These are phyloP conservation scores for Xiphophorus maculatus DNA, from an alignment of 2,113 vertebrate species.

Conservation along the genomic window DNA sequence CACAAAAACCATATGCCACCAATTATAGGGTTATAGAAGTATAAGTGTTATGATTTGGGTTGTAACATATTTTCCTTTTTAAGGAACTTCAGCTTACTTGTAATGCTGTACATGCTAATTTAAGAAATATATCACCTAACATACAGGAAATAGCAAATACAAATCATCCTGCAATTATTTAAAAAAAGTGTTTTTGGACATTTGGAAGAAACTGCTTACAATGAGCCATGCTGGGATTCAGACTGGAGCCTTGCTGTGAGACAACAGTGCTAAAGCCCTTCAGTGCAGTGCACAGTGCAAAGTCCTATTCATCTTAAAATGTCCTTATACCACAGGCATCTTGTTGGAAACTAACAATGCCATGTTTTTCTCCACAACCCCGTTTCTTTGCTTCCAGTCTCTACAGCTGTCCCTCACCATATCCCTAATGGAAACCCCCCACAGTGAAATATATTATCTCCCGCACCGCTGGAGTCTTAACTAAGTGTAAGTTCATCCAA, in stretches of 20 bases:
- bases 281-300: no score
- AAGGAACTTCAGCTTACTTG: no score
- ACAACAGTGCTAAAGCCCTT: no score
- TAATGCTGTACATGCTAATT: no score
- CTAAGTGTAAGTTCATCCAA: slow-evolving; percentile 59
- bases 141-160: no score
- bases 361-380: slow-evolving; percentile 6
- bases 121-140: no score
- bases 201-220: background rate
- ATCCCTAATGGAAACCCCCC: slow-evolving; percentile 36
- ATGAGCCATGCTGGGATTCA: background rate
- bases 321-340: background rate
- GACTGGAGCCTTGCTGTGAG: background rate
- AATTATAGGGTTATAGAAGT: no score
- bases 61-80: no score
- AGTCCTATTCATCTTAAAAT: background rate
- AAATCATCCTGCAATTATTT: no score
- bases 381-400: slow-evolving; percentile 1
- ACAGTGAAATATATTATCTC: slow-evolving; percentile 35
- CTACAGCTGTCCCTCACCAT: slow-evolving; percentile 39
- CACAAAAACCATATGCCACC: no score
- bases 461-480: slow-evolving; percentile 50
- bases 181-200: background rate
- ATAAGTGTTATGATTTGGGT: no score
- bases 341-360: slow-evolving; percentile 6